phyloP scores from a whole-genome alignment of 2,888 invertebrate species.

The Podabrus alpinus region DNA sequence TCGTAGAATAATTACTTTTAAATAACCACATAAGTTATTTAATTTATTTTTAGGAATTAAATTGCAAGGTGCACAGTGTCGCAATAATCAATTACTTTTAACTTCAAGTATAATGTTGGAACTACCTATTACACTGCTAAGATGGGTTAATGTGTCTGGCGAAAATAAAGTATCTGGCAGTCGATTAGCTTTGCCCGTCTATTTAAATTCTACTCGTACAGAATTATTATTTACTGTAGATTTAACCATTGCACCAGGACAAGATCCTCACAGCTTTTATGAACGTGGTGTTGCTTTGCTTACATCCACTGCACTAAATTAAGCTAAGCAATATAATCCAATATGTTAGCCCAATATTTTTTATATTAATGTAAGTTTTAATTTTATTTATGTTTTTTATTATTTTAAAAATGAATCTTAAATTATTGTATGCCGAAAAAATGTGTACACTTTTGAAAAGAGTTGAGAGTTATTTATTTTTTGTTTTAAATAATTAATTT shows the following conservation, averaged over 20 bases:
- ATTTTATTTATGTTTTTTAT: not conserved
- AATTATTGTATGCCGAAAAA: not conserved
- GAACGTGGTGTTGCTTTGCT: constrained; percentile 97
- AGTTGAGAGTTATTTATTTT: not conserved
- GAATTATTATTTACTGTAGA: constrained; percentile 95
- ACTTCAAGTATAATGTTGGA: constrained; percentile 96
- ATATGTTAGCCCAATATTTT: not conserved
- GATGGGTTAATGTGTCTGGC: constrained; percentile 70
- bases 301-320: constrained; percentile 89
- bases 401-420: not conserved
- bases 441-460: not conserved
- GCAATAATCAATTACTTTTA: constrained; percentile 85
- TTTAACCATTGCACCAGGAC: constrained; percentile 86
- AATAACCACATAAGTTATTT: not conserved
- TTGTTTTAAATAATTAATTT: not conserved
- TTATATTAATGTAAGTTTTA: not conserved
- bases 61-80: constrained; percentile 94
- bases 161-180: constrained; percentile 59
- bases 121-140: constrained; percentile 83
- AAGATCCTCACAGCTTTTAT: constrained; percentile 95
- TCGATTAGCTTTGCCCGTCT: constrained; percentile 91
- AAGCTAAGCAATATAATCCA: constrained; percentile 43
- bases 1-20: constrained; percentile 22
- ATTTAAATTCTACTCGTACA: constrained; percentile 93
- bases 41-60: constrained; percentile 77